These are phyloP conservation scores for Psylliodes chrysocephalus DNA, from an alignment of 2,888 invertebrate species.

Conservation along the genomic window DNA sequence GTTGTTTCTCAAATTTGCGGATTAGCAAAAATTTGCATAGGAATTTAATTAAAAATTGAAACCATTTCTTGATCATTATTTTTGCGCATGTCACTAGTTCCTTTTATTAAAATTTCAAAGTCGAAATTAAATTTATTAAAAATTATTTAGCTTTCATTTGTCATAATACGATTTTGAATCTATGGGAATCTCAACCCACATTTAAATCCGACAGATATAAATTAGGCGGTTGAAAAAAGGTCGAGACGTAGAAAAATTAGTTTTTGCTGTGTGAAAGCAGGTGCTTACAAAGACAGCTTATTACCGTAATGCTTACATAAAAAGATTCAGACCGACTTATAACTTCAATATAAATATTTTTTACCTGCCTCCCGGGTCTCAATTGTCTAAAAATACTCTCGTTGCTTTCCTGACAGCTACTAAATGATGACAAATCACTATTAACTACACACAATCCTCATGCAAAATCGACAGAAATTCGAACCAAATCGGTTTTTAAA, in stretches of 20 bases:
- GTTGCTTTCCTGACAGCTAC: conserved; percentile 52
- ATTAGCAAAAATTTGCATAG: conserved; percentile 29
- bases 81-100: conserved; percentile 56
- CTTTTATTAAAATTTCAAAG: conserved; percentile 36
- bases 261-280: conserved; percentile 1
- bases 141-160: background rate
- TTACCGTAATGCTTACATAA: conserved; percentile 36
- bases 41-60: conserved; percentile 43
- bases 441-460: conserved; percentile 54
- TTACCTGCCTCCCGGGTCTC: conserved; percentile 46
- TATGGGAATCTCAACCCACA: background rate
- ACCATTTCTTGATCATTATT: conserved; percentile 57
- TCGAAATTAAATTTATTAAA: background rate
- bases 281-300: conserved; percentile 3
- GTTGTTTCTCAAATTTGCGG: conserved; percentile 15
- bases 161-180: background rate
- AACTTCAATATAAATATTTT: conserved; percentile 43
- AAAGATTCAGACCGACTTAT: conserved; percentile 29
- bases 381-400: conserved; percentile 41
- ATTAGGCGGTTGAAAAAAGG: background rate
- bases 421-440: conserved; percentile 60
- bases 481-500: conserved; percentile 51
- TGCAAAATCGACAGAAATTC: conserved; percentile 45
- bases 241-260: conserved; percentile 9
- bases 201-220: background rate